These are phyloP conservation scores for Melanotaenia nigrans DNA, from an alignment of 2,797 vertebrate species.

Conservation along the genomic window DNA sequence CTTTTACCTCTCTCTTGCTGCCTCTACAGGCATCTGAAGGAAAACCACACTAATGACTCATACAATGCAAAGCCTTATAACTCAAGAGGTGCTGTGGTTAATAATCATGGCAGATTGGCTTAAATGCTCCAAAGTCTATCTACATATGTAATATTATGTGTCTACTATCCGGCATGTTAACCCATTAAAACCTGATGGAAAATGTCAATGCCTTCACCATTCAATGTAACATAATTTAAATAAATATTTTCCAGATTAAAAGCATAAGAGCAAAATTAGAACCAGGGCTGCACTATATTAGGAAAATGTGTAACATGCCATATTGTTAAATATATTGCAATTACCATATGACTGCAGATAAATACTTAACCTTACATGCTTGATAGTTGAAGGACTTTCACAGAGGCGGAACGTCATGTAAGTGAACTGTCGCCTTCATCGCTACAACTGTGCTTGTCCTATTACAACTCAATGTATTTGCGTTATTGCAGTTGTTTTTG, in stretches of 20 bases:
- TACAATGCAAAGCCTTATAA: slow-evolving; percentile 11
- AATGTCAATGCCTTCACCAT: not conserved
- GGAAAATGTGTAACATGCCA: no score
- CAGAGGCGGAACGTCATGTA: no score
- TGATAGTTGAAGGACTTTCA: no score
- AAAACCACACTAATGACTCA: slow-evolving; percentile 12
- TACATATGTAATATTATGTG: not conserved
- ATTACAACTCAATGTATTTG: no score
- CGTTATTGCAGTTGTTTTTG: no score
- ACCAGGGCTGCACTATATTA: no score
- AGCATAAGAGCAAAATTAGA: not conserved
- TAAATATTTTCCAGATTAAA: not conserved
- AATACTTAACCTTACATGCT: no score
- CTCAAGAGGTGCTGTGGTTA: not conserved
- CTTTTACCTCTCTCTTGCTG: slow-evolving; percentile 11
- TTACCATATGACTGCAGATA: no score
- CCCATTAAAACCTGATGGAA: not conserved
- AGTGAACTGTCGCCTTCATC: no score
- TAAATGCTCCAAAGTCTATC: slow-evolving; percentile 3
- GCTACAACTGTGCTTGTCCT: no score
- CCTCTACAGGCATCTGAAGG: slow-evolving; percentile 14
- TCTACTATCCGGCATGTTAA: not conserved
- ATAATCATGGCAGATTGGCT: slow-evolving; percentile 1
- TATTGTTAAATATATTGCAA: no score
- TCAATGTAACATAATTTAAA: not conserved